Conservation (phyloP, 2,888 invertebrate genomes). For the Rhagium mordax region DNA sequence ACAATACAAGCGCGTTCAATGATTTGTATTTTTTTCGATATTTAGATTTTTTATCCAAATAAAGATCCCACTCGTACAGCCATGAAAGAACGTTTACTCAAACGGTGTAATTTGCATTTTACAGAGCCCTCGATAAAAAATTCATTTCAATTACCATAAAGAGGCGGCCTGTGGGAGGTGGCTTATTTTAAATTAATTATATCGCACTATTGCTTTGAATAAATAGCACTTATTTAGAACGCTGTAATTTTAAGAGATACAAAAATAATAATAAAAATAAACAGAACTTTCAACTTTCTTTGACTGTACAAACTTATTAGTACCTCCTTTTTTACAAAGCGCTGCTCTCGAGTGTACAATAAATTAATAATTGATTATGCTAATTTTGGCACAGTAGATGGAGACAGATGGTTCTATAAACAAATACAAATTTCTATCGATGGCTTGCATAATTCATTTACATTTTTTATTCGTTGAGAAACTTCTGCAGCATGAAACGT, state of each 20-base stretch:
- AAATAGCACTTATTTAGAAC: neutral
- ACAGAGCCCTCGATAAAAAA: neutral
- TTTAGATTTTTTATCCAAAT: neutral
- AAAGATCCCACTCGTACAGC: neutral
- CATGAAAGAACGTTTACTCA: neutral
- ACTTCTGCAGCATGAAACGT: neutral
- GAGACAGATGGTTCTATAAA: conserved; percentile 15
- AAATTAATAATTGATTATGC: neutral
- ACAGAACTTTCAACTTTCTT: neutral
- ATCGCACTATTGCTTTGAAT: conserved; percentile 9
- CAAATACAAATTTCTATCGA: conserved; percentile 3
- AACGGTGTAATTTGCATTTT: neutral
- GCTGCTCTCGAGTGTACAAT: conserved; percentile 2
- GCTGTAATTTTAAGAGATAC: neutral
- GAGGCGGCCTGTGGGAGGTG: neutral
- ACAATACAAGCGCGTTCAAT: neutral
- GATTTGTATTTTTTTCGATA: neutral
- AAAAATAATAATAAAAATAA: no score
- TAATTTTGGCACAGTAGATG: neutral
- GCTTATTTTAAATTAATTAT: conserved; percentile 7
- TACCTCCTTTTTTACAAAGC: no score
- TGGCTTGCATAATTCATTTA: neutral
- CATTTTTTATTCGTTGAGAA: neutral
- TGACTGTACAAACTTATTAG: neutral
- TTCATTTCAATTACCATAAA: neutral